phyloP scores from a whole-genome alignment of 2,113 vertebrate species.

The Ariopsis seemanni region DNA sequence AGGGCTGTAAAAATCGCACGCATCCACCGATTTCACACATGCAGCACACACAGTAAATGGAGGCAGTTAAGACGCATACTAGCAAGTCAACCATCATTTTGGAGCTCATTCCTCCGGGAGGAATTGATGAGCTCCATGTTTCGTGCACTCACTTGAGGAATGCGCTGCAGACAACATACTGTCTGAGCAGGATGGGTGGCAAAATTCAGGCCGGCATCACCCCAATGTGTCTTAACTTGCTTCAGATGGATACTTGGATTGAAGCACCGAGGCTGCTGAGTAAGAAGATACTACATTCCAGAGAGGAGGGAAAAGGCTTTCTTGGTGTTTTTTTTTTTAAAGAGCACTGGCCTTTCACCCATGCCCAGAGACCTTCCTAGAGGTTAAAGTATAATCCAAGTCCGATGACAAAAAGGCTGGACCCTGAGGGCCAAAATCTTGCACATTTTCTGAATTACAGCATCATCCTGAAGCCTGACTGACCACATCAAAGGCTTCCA shows the following conservation, averaged over 20 bases:
- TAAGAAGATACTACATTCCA: conserved; percentile 51
- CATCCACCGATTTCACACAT: conserved; percentile 20
- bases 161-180: conserved; percentile 21
- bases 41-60: conserved; percentile 13
- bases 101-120: conserved; percentile 14
- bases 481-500: conserved; percentile 66
- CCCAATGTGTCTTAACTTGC: conserved; percentile 21
- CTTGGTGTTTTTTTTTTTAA: conserved; percentile 48
- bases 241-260: conserved; percentile 43
- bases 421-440: conserved; percentile 70
- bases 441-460: conserved; percentile 77
- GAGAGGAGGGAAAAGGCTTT: conserved; percentile 55
- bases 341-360: conserved; percentile 78
- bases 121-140: conserved; percentile 31
- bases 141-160: conserved; percentile 31
- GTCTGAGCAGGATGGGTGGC: conserved; percentile 23
- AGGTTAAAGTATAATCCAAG: conserved; percentile 80
- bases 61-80: conserved; percentile 26
- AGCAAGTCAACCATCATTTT: conserved; percentile 37
- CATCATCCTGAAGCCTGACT: conserved; percentile 61
- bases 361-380: conserved; percentile 63
- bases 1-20: conserved; percentile 26
- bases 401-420: conserved; percentile 76
- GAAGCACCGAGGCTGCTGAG: conserved; percentile 16
- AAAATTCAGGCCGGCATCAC: conserved; percentile 1